Percentiles rank a stretch among this genome's conserved stretches.
Evolutionary conservation across 2,797 vertebrate genomes (phyloP).

Genomic region (Enteromius mattozi): DNA sequence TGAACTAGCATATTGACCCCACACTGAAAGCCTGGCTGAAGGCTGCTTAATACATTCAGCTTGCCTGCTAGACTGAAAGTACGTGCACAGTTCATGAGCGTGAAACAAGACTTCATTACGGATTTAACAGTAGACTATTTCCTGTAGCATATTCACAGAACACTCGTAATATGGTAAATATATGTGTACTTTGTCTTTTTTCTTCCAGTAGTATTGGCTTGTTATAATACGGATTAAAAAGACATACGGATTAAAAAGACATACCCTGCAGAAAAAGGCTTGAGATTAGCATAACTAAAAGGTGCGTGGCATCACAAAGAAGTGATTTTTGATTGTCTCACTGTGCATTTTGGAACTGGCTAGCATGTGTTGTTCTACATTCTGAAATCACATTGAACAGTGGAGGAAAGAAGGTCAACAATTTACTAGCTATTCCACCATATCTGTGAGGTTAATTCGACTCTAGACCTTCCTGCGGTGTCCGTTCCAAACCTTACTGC

Average conservation of each 20-base stretch:
- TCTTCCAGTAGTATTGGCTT: slow-evolving; percentile 70
- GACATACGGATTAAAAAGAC: slow-evolving; percentile 77
- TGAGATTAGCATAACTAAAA: slow-evolving; percentile 78
- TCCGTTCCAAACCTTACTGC: slow-evolving; percentile 71
- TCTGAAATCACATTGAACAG: slow-evolving; percentile 47
- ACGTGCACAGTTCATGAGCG: slow-evolving; percentile 73
- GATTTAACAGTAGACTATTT: slow-evolving; percentile 74
- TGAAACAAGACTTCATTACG: slow-evolving; percentile 73
- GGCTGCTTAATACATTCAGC: slow-evolving; percentile 79
- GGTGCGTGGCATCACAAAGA: slow-evolving; percentile 70
- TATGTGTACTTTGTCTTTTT: slow-evolving; percentile 71
- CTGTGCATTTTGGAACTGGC: slow-evolving; percentile 72
- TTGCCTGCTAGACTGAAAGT: slow-evolving; percentile 69
- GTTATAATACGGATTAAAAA: slow-evolving; percentile 79
- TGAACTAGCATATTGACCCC: slow-evolving; percentile 67
- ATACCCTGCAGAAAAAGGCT: slow-evolving; percentile 80
- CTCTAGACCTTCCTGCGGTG: slow-evolving; percentile 34
- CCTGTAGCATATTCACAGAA: slow-evolving; percentile 85
- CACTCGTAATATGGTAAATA: slow-evolving; percentile 77
- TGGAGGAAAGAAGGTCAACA: slow-evolving; percentile 17
- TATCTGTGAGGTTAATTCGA: slow-evolving; percentile 52
- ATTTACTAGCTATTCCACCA: slow-evolving; percentile 49
- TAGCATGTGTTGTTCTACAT: slow-evolving; percentile 46
- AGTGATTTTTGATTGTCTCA: slow-evolving; percentile 83
- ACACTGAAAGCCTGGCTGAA: slow-evolving; percentile 71